phyloP scores from a whole-genome alignment of 2,113 vertebrate species.

The Poecilia latipinna region DNA sequence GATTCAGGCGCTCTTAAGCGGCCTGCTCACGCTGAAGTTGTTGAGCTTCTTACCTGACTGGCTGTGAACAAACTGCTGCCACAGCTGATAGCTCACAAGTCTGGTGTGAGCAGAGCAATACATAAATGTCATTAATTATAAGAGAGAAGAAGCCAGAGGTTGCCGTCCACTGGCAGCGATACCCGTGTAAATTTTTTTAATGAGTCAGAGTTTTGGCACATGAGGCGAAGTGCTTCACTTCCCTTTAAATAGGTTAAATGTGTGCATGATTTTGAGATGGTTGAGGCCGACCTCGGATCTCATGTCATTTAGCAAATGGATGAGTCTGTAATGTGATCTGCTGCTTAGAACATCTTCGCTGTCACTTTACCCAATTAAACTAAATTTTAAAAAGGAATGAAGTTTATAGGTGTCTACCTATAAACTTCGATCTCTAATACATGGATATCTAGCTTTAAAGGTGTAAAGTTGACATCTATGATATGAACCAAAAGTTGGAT shows the following conservation, averaged over 20 bases:
- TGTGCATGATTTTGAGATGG: neutral
- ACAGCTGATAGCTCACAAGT: neutral
- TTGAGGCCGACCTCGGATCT: conserved; percentile 27
- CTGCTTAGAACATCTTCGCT: neutral
- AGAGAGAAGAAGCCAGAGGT: conserved; percentile 32
- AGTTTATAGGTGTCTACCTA: too few relatives aligned
- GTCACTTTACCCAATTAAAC: too few relatives aligned
- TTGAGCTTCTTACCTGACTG: neutral
- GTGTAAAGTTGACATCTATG: too few relatives aligned
- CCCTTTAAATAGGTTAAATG: conserved; percentile 8
- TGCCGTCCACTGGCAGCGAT: neutral
- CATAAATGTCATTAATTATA: conserved; percentile 19
- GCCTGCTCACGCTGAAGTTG: neutral
- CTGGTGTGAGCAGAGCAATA: conserved; percentile 3
- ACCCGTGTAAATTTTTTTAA: neutral
- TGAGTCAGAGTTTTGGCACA: conserved; percentile 20
- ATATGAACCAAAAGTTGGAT: too few relatives aligned
- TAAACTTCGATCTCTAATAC: too few relatives aligned
- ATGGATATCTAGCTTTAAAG: too few relatives aligned
- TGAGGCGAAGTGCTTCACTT: conserved; percentile 20
- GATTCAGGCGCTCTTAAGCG: conserved; percentile 2
- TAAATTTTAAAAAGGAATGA: too few relatives aligned
- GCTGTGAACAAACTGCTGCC: neutral
- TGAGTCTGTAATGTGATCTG: neutral
- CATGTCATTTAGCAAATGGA: conserved; percentile 27